Percentiles rank a stretch among this genome's conserved stretches.
These are phyloP conservation scores for Spinibarbus caldwelli DNA, from an alignment of 2,797 vertebrate species.

Conservation along the genomic window DNA sequence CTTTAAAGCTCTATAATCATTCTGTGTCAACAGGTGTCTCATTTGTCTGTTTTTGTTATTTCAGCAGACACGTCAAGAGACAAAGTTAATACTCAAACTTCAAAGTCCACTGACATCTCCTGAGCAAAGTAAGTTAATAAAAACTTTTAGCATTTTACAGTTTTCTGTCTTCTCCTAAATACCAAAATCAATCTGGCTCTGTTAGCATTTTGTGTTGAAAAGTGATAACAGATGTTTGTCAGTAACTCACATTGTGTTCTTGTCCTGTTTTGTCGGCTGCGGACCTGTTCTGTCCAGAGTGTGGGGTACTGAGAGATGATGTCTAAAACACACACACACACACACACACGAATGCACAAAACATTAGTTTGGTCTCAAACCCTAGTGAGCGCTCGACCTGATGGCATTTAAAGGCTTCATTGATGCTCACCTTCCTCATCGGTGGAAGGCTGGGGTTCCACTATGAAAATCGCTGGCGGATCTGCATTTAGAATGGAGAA, in stretches of 20 bases:
- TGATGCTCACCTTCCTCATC: conserved; percentile 92
- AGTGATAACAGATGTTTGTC: conserved; percentile 19
- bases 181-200: not conserved
- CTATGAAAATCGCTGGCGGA: conserved; percentile 84
- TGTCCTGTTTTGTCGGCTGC: conserved; percentile 92
- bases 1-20: not conserved
- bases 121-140: not conserved
- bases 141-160: not conserved
- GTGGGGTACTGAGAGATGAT: conserved; percentile 92
- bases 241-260: conserved; percentile 87
- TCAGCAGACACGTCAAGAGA: not conserved
- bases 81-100: not conserved
- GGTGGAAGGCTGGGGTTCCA: conserved; percentile 87
- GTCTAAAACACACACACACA: conserved; percentile 76
- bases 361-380: conserved; percentile 15
- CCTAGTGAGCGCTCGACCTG: not conserved
- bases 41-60: not conserved
- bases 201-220: conserved; percentile 31
- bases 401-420: not conserved
- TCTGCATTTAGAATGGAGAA: conserved; percentile 99
- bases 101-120: not conserved
- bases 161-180: conserved; percentile 2
- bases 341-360: conserved; percentile 57
- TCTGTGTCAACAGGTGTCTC: not conserved
- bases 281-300: conserved; percentile 94